A percentile compares a stretch with the other conserved stretches of the same genome.
Evolutionary conservation across 2,113 vertebrate genomes (phyloP).

Genomic region (Gnathonemus longibarbis): DNA sequence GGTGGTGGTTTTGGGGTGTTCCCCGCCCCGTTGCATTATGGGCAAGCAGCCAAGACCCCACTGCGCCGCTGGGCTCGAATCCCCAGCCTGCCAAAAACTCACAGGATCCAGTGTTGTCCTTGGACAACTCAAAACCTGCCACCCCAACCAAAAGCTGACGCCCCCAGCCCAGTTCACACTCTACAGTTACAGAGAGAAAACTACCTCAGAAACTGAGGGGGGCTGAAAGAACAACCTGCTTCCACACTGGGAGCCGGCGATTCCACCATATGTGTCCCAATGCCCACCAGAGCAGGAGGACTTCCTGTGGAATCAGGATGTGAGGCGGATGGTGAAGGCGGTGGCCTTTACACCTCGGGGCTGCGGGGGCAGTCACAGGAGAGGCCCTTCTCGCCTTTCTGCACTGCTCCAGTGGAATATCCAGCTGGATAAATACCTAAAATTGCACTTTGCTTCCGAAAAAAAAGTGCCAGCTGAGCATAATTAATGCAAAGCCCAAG

Average conservation of each 20-base stretch:
- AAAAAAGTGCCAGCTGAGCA: background rate
- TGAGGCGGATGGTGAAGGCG: background rate
- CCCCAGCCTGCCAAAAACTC: conserved; percentile 28
- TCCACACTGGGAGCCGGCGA: background rate
- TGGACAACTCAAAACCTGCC: background rate
- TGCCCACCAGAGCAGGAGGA: background rate
- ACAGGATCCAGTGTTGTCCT: conserved; percentile 28
- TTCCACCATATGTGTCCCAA: background rate
- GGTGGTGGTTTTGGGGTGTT: background rate
- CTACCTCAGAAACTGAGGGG: background rate
- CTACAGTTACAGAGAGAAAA: background rate
- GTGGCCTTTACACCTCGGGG: background rate
- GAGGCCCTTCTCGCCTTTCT: background rate
- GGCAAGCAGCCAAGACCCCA: background rate
- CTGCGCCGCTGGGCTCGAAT: conserved; percentile 29
- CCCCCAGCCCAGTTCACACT: background rate
- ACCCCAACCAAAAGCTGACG: background rate
- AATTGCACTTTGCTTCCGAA: background rate
- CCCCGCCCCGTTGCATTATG: background rate
- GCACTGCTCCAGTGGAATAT: background rate
- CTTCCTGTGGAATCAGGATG: background rate
- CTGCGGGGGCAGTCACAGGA: background rate
- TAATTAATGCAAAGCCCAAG: background rate
- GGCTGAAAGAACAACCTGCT: background rate
- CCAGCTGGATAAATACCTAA: background rate